phyloP scores from a whole-genome alignment of 2,113 vertebrate genomes.

The Lepisosteus osseus region DNA sequence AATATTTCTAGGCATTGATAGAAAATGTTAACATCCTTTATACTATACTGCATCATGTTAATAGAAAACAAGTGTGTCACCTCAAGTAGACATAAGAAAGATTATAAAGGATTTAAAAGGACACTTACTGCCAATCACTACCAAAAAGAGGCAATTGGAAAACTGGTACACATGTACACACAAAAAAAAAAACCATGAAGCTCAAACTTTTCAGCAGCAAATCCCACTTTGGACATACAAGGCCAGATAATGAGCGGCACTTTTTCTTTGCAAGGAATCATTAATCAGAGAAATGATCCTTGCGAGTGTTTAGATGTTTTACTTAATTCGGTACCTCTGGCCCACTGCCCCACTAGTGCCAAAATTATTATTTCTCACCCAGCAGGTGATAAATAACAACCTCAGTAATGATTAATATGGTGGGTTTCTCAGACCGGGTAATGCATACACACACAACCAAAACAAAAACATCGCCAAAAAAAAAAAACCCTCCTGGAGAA shows the following conservation, averaged over 20 bases:
- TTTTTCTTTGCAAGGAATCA: constrained; percentile 75
- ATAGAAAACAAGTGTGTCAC: too few species aligned
- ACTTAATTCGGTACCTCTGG: constrained; percentile 88
- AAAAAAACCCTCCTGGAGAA: constrained; percentile 59
- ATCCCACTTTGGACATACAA: constrained; percentile 62
- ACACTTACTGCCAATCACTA: too few species aligned
- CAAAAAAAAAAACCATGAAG: constrained; percentile 18
- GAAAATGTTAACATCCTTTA: too few species aligned
- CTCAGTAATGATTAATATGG: constrained; percentile 79
- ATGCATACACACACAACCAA: constrained; percentile 39
- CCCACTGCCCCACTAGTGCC: constrained; percentile 79
- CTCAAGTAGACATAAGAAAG: too few species aligned
- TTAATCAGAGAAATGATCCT: constrained; percentile 87
- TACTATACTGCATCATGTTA: too few species aligned
- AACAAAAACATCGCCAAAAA: constrained; percentile 42
- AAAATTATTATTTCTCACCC: constrained; percentile 88
- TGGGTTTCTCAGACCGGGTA: constrained; percentile 70
- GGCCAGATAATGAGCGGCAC: constrained; percentile 69
- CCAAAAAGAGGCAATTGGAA: too few species aligned
- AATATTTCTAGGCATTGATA: too few species aligned
- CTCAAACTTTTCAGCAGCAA: constrained; percentile 35
- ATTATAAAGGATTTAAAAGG: too few species aligned
- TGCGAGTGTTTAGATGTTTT: constrained; percentile 82
- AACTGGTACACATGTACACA: too few species aligned
- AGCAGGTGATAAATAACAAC: constrained; percentile 85